phyloP scores from a whole-genome alignment of 2,888 invertebrate genomes.

The Mylabris sibirica region DNA sequence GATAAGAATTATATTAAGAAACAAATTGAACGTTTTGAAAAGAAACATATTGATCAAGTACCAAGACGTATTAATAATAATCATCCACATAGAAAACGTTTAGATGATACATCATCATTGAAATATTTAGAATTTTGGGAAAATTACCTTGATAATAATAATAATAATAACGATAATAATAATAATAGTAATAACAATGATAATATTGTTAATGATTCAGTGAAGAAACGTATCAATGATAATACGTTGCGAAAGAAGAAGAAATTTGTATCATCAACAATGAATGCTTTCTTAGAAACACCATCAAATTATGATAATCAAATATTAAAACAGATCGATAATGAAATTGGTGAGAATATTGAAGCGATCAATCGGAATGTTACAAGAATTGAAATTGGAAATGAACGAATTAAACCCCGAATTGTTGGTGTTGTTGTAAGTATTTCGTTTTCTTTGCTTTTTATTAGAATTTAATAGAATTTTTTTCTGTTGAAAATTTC shows the following conservation, averaged over 20 bases:
- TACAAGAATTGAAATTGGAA: constrained; percentile 16
- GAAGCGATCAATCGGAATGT: constrained; percentile 24
- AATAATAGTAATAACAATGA: neutral
- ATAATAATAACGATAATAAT: neutral
- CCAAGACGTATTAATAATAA: constrained; percentile 21
- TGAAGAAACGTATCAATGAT: constrained; percentile 34
- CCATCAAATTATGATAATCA: neutral
- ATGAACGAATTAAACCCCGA: constrained; percentile 34
- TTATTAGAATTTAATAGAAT: neutral
- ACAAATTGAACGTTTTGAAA: constrained; percentile 36
- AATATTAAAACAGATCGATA: constrained; percentile 15
- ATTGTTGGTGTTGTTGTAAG: constrained; percentile 44
- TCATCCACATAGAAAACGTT: constrained; percentile 27
- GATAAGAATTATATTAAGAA: constrained; percentile 42
- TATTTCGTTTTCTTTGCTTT: constrained; percentile 19
- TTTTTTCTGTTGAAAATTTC: neutral
- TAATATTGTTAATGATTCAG: neutral
- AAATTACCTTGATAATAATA: constrained; percentile 37
- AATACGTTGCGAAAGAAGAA: constrained; percentile 38
- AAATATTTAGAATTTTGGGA: constrained; percentile 47
- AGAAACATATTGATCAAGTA: neutral
- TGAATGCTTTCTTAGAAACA: constrained; percentile 42
- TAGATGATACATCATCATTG: constrained; percentile 39
- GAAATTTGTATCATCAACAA: constrained; percentile 46
- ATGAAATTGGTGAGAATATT: constrained; percentile 8